Evolutionary conservation across 2,113 vertebrate species (phyloP), one percentile per base, ranked within the genome.

Genomic region (Todiramphus chloris): DNA sequence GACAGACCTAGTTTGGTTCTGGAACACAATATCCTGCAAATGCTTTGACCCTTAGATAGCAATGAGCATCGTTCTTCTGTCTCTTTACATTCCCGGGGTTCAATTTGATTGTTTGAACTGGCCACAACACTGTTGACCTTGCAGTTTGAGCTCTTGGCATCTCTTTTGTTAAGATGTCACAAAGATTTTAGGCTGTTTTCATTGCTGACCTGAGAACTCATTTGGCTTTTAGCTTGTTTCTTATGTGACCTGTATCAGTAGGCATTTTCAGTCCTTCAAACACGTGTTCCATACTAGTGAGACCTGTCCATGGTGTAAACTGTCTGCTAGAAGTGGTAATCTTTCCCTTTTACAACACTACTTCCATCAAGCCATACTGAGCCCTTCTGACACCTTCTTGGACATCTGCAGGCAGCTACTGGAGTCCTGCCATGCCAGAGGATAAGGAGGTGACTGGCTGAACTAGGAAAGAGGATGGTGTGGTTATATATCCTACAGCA

Each of bases 161-260:
- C 73, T 94, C 96, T 94, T 98, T 97, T 98, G 96, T 98, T 95
- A 93, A 97, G 94, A 97, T 98, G 98, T 98, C 97, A 97, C 94
- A 97, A 97, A 97, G 96, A 93, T 96, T 98, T 97, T 95, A 92
- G 76, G 90, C 96, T 98, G 96, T 97, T 98, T 98, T 97, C 67
- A 95, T 96, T 97, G 93, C 91, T 88, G 86, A 97, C 87, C 96
- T 96, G 97, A 97, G 83, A 93, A 95, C 89, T 96, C 78, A 82
- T 93, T 97, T 97, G 91, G 79, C 93, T 97, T 97, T 97, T 95
- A 94, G 96, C 95, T 89, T 93, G 79, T 91, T 91, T 96, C 96
- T 95, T 89, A 43, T 25, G 20, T 83, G 94, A 88, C 84, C 86
- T 95, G 86, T 93, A 51, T 30, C 0, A 0, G 25, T 84, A 67